Base-by-base conservation (phyloP, 2,888 invertebrate species). In the Callyntrura guangdongensis region DNA sequence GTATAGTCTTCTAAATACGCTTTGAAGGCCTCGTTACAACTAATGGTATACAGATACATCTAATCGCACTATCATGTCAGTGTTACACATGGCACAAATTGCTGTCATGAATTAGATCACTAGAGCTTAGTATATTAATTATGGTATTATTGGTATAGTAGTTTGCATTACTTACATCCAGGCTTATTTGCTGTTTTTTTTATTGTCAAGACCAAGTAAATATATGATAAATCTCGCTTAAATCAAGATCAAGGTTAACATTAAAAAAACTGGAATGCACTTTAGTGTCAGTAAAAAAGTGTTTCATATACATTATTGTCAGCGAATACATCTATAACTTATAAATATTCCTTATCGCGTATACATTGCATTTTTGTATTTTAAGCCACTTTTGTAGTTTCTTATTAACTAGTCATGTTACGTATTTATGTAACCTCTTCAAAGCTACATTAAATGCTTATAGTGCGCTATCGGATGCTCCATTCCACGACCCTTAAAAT, bases 241-340 rank as follows among this genome's bases (percentile, higher is more conserved):
- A 27, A 27, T 77, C 79, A 79, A 56, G 56, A 56, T 79, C 56
- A 27, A 56, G 56, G 79, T 56, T 56, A 79, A 56, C 53, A 25
- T 17, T 56, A 56, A 27, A 79, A n/a, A 79, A 25, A 22, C 36
- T 56, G 56, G 12, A 49, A 22, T 11, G 27, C 36, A 36, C 47
- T 47, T 47, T 11, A 74, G 72, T 20, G 47, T 74, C 17, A 74
- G 72, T 74, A 74, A 12, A 74, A 74, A 74, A 49, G 12, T 45
- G 25, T 64, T 17, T 25, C n/a, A 20, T 61, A 5, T n/a, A 61
- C 22, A 17, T 67, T 36, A 9, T 45, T 45, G 45, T 69, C n/a
- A n/a, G n/a, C 45, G 45, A 0, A 69, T 69, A 45, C 69, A 9
- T 69, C n/a, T 12, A 25, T 25, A 0, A 12, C 17, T 61, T 11